phyloP scores from a whole-genome alignment of 2,113 vertebrate species.

The Syrmaticus mikado region DNA sequence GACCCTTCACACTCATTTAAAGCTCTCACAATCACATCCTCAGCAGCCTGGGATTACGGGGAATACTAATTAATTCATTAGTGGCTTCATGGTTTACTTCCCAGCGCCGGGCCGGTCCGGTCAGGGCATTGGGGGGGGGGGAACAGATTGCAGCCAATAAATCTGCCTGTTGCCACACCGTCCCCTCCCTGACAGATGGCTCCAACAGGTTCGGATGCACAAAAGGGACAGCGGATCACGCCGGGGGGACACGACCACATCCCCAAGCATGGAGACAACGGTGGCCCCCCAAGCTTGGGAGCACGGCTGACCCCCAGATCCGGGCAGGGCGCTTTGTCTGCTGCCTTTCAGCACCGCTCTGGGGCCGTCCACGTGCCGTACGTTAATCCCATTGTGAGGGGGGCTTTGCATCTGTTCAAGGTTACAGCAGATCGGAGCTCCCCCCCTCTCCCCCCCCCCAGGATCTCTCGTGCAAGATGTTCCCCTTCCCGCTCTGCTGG shows the following conservation, averaged over 20 bases:
- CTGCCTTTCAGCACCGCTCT: not conserved
- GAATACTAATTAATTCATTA: slow-evolving; percentile 64
- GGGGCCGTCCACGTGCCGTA: not conserved
- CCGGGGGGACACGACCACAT: not conserved
- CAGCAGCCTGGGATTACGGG: slow-evolving; percentile 7
- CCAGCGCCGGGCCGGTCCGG: not conserved
- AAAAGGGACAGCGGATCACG: not conserved
- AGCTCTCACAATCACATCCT: not conserved
- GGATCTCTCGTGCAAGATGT: not conserved
- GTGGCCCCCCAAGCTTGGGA: not conserved
- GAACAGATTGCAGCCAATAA: slow-evolving; percentile 64
- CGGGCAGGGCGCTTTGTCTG: not conserved
- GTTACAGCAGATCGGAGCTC: not conserved
- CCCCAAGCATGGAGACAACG: not conserved
- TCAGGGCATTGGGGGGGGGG: not conserved
- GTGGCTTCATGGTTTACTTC: not conserved
- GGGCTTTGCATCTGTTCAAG: slow-evolving; percentile 35
- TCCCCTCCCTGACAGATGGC: slow-evolving; percentile 56
- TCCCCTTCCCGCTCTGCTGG: not conserved
- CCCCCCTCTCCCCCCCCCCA: not conserved
- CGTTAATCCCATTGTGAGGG: slow-evolving; percentile 22
- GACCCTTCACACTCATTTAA: not conserved
- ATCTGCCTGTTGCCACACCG: slow-evolving; percentile 57
- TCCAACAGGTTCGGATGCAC: slow-evolving; percentile 63
- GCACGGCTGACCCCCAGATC: not conserved